A percentile compares a stretch with the other conserved stretches of the same genome.
phyloP scores from a whole-genome alignment of 2,888 invertebrate genomes.

The Ypsolopha sequella region DNA sequence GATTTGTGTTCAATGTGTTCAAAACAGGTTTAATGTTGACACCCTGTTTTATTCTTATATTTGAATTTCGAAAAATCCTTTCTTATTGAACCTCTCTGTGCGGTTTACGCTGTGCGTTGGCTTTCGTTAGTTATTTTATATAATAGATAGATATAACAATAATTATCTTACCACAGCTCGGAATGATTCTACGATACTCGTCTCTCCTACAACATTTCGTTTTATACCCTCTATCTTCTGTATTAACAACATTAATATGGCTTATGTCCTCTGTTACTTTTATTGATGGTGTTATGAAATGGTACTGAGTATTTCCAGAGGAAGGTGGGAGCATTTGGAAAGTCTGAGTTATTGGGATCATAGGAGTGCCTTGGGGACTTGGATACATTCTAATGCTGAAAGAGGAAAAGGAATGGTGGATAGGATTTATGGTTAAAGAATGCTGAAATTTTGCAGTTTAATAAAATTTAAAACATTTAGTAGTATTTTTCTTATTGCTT shows the following conservation, averaged over 20 bases:
- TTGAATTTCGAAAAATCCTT: no score
- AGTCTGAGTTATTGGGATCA: conserved; percentile 40
- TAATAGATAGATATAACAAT: no score
- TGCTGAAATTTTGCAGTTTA: no score
- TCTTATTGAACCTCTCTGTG: no score
- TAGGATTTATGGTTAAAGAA: conserved; percentile 3
- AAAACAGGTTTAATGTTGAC: no score
- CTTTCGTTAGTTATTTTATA: no score
- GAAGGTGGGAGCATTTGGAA: conserved; percentile 35
- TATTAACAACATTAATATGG: conserved; percentile 12
- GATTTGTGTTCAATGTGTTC: no score
- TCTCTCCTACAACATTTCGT: conserved; percentile 33
- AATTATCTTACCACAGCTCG: conserved; percentile 32
- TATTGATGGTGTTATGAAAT: not conserved
- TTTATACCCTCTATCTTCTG: conserved; percentile 14
- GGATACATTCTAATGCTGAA: conserved; percentile 21
- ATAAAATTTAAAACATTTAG: not conserved
- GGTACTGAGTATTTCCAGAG: not conserved
- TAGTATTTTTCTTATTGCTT: not conserved
- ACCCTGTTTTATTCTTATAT: no score
- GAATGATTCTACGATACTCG: conserved; percentile 33
- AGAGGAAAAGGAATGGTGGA: conserved; percentile 8
- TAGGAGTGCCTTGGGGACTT: conserved; percentile 14
- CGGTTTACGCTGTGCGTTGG: no score
- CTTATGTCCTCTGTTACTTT: conserved; percentile 16